Conservation (phyloP, 2,113 vertebrate species). For the Cygnus buccinator region DNA sequence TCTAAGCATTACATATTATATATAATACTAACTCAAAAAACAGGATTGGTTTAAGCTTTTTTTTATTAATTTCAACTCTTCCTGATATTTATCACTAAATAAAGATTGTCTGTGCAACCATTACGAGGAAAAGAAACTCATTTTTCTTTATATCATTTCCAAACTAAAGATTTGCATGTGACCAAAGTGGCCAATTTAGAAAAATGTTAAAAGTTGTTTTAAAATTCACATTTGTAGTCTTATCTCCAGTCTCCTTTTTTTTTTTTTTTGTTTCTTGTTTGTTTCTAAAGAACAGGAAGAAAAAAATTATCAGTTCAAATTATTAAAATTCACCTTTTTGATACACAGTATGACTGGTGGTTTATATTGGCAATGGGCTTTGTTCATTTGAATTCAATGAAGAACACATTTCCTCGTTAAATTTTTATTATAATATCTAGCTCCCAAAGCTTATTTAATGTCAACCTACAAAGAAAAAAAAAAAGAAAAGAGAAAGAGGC, state of each 20-base stretch:
- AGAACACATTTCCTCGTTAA: neutral
- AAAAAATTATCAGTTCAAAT: neutral
- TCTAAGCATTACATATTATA: accelerated
- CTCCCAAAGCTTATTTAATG: neutral
- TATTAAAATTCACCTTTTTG: neutral
- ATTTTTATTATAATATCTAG: neutral
- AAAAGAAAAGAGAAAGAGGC: neutral
- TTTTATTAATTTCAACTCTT: neutral
- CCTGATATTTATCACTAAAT: neutral
- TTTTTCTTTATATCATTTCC: neutral
- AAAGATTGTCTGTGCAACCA: neutral
- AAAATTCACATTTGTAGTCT: neutral
- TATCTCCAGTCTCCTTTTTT: neutral
- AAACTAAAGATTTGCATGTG: neutral
- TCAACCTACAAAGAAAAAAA: neutral
- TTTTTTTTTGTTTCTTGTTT: neutral
- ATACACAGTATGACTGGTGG: neutral
- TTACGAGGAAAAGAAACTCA: neutral
- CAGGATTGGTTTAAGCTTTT: neutral
- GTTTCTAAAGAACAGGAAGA: neutral
- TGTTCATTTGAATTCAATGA: neutral
- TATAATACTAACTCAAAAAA: neutral
- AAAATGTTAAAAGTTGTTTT: neutral
- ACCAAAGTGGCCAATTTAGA: neutral
- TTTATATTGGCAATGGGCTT: neutral